Evolutionary conservation across 2,888 invertebrate genomes (phyloP).

Genomic region (Shargacucullia verbasci): DNA sequence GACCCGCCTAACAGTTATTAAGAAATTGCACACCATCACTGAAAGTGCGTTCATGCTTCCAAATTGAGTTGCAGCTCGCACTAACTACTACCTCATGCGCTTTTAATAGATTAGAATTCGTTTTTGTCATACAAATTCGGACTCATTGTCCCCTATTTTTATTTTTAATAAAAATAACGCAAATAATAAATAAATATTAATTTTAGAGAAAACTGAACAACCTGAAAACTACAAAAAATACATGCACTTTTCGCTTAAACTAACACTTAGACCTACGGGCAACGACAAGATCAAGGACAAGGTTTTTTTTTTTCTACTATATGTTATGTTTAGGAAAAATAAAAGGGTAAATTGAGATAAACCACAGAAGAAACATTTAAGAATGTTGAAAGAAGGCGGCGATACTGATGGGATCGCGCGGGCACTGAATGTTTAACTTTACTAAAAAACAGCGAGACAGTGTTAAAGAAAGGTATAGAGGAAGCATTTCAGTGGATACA

Average conservation of each 20-base stretch:
- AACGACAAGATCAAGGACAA: too few species aligned
- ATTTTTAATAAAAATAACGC: constrained; percentile 13
- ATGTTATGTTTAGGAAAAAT: too few species aligned
- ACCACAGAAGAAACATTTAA: too few species aligned
- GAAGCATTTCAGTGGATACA: too few species aligned
- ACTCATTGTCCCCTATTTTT: not conserved
- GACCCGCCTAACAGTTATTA: constrained; percentile 35
- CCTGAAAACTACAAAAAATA: not conserved
- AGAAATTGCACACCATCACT: constrained; percentile 61
- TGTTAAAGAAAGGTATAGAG: too few species aligned
- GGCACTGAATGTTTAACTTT: too few species aligned
- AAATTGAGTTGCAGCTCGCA: constrained; percentile 51
- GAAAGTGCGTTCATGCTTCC: constrained; percentile 64
- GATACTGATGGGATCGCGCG: not conserved
- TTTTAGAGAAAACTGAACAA: constrained; percentile 16
- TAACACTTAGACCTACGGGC: too few species aligned
- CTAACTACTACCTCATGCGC: constrained; percentile 64
- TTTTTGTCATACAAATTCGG: constrained; percentile 3
- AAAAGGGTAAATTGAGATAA: too few species aligned
- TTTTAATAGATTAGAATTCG: constrained; percentile 18
- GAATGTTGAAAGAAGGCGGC: too few species aligned
- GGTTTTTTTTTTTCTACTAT: too few species aligned
- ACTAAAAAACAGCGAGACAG: too few species aligned
- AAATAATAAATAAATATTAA: constrained; percentile 23
- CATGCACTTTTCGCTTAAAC: too few species aligned